phyloP scores from a whole-genome alignment of 2,797 vertebrate species.

The Lacerta agilis region DNA sequence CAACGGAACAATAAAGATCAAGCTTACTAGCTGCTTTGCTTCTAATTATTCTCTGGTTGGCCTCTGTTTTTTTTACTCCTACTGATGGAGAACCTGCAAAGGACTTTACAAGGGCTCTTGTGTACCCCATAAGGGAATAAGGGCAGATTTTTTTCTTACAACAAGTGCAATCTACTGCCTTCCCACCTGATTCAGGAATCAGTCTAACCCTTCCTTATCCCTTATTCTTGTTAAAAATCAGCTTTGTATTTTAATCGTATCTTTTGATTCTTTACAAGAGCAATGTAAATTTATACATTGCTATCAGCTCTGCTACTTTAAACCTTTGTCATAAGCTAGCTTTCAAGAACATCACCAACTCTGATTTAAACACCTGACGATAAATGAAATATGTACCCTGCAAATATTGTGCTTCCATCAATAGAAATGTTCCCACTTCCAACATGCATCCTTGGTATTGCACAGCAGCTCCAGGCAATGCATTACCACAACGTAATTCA shows the following conservation, averaged over 20 bases:
- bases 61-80: no score
- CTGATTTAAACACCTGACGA: not conserved
- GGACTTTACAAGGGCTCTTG: no score
- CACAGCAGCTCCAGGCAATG: not conserved
- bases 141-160: no score
- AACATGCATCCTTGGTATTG: no score
- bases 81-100: no score
- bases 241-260: not conserved
- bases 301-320: not conserved
- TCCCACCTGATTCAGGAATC: not conserved
- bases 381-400: not conserved
- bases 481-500: not conserved
- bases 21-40: no score
- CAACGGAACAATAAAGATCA: no score
- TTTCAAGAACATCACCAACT: not conserved
- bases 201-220: not conserved
- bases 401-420: not conserved
- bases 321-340: not conserved
- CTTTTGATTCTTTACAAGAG: not conserved
- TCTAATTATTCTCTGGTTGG: no score
- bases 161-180: not conserved
- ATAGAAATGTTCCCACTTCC: not conserved
- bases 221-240: not conserved
- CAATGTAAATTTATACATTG: not conserved
- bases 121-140: no score